A percentile compares a stretch with the other conserved stretches of the same genome.
These are phyloP conservation scores for Chelon labrosus DNA, from an alignment of 2,797 vertebrate species.

Conservation along the genomic window DNA sequence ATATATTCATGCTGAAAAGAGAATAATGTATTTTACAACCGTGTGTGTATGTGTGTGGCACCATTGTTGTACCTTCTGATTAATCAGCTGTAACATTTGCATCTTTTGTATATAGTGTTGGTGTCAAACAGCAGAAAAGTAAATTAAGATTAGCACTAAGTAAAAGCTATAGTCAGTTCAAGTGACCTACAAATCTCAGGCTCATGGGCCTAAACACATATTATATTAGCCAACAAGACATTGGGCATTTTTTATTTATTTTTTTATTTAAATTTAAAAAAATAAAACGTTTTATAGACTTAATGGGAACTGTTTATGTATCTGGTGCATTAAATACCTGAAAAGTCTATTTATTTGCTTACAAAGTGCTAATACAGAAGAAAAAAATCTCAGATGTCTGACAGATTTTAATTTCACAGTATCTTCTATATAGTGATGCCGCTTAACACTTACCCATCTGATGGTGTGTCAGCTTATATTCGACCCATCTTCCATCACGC, in stretches of 20 bases:
- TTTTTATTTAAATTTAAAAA: no score
- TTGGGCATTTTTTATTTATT: no score
- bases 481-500: constrained; percentile 39
- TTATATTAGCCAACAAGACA: no score
- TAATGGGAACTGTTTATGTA: no score
- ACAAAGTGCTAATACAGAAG: not conserved
- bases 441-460: not conserved
- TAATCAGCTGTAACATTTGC: constrained; percentile 9
- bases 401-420: constrained; percentile 9
- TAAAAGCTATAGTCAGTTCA: not conserved
- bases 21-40: not conserved
- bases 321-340: not conserved
- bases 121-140: not conserved
- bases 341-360: not conserved
- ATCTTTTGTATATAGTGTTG: not conserved
- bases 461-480: constrained; percentile 17
- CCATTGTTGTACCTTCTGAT: not conserved
- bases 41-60: not conserved
- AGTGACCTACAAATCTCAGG: not conserved
- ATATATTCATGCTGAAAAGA: constrained; percentile 3
- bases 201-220: no score
- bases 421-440: not conserved
- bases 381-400: not conserved
- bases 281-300: not conserved
- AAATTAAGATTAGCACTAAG: not conserved